These are phyloP conservation scores for Phaethon lepturus DNA, from an alignment of 2,113 vertebrate species.

Conservation along the genomic window DNA sequence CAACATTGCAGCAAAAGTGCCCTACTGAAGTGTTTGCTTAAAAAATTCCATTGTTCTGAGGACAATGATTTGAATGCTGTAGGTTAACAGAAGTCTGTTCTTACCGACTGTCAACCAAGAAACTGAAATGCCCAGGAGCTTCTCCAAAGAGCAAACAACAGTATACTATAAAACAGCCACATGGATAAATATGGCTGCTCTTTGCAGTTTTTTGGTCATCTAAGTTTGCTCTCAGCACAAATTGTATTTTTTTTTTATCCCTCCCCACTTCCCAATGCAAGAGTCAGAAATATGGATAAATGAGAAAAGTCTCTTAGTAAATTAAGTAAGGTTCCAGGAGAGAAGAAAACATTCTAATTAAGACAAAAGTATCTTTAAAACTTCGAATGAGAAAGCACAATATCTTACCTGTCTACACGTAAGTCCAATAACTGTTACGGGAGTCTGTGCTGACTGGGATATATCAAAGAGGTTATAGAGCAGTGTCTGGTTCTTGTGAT, in stretches of 20 bases:
- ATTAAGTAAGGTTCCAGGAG: neutral
- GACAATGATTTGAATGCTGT: neutral
- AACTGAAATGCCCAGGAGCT: neutral
- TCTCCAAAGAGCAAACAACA: neutral
- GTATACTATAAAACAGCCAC: neutral
- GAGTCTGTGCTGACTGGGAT: slow-evolving; percentile 94
- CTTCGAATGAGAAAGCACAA: neutral
- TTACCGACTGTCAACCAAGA: neutral
- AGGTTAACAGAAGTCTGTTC: neutral
- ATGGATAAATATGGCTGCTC: neutral
- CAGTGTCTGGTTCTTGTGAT: slow-evolving; percentile 96
- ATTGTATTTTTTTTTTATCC: neutral
- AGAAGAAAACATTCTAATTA: neutral
- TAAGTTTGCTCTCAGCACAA: neutral
- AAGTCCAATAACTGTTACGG: slow-evolving; percentile 90
- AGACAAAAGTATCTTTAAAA: neutral
- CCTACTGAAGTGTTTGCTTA: neutral
- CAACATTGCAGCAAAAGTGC: neutral
- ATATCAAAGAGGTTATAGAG: slow-evolving; percentile 97
- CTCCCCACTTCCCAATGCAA: neutral
- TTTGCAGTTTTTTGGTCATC: neutral
- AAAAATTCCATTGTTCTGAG: neutral
- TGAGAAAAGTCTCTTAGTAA: neutral
- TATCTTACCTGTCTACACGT: slow-evolving; percentile 92
- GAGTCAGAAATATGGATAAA: neutral